Evolutionary conservation across 64 coral and sea anemone species (phyloP).

Genomic region (Orbicella faveolata): DNA sequence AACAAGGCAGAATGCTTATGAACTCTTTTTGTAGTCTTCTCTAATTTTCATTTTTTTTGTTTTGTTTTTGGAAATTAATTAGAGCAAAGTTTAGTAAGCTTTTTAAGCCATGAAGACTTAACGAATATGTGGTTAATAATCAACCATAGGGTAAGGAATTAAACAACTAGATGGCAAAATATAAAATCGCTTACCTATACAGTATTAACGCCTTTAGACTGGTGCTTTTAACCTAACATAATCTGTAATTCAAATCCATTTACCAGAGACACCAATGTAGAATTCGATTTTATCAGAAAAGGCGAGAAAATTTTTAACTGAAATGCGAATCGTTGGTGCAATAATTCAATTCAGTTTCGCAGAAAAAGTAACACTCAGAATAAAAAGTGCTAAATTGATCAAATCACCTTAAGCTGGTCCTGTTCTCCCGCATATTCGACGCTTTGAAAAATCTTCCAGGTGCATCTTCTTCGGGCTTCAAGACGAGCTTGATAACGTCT

Average conservation of each 20-base stretch:
- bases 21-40: no score
- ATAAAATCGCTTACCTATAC: not conserved
- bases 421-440: constrained; percentile 95
- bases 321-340: no score
- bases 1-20: no score
- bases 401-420: constrained; percentile 91
- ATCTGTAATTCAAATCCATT: not conserved
- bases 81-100: no score
- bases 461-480: constrained; percentile 88
- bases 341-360: no score
- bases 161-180: not conserved
- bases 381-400: not conserved
- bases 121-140: not conserved
- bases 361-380: no score
- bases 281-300: not conserved
- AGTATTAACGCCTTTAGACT: not conserved
- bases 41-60: no score
- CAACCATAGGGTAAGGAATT: no score
- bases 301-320: not conserved
- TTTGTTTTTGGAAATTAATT: no score
- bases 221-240: not conserved
- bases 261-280: no score
- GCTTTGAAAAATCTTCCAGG: constrained; percentile 98
- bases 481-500: constrained; percentile 81
- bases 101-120: no score